Percentiles rank a stretch among this genome's conserved stretches.
phyloP scores from a whole-genome alignment of 2,113 vertebrate genomes.

The Plecotus auritus region DNA sequence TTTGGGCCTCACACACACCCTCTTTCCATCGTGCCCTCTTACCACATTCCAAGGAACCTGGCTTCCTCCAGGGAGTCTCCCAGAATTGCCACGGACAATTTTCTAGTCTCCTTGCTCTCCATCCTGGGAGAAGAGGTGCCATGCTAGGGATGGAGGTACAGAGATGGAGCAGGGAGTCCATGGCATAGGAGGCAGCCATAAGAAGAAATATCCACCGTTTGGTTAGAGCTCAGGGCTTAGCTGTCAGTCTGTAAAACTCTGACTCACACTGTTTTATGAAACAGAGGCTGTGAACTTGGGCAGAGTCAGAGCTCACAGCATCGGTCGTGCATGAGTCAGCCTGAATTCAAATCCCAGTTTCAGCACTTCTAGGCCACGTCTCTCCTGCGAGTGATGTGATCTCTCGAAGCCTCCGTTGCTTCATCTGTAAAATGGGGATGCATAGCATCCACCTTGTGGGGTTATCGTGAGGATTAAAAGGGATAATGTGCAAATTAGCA shows the following conservation, averaged over 20 bases:
- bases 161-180: background rate
- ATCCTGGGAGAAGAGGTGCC: background rate
- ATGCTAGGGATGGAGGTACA: too few relatives aligned
- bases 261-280: background rate
- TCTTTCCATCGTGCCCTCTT: background rate
- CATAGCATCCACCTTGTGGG: fast-evolving
- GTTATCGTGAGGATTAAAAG: background rate
- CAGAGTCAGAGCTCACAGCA: background rate
- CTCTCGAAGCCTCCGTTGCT: background rate
- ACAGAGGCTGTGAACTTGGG: background rate
- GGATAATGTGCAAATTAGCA: background rate
- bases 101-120: background rate
- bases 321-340: fast-evolving
- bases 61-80: background rate
- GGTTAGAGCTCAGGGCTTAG: background rate
- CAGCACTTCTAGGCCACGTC: background rate
- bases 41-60: background rate
- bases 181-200: background rate
- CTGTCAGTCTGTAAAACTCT: background rate
- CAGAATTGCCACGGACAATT: background rate
- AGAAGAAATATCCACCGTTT: background rate
- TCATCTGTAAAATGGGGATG: background rate
- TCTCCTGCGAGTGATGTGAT: background rate
- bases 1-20: fast-evolving
- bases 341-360: background rate